These are phyloP conservation scores for Deroptyus accipitrinus DNA, from an alignment of 2,113 vertebrate species.

Conservation along the genomic window DNA sequence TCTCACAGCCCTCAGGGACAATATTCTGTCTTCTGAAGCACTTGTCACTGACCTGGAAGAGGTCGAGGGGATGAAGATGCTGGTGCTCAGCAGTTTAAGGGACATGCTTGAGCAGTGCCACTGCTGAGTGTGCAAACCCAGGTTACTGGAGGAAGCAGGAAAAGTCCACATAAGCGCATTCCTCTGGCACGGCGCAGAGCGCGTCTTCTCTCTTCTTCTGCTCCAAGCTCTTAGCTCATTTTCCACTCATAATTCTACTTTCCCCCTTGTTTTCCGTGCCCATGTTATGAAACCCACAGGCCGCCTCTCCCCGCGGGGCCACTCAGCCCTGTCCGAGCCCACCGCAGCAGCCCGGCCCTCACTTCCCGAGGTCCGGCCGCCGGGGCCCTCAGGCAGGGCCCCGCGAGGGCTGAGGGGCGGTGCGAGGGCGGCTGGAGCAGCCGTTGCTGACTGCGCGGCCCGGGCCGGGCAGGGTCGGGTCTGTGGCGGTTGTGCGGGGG, in stretches of 20 bases:
- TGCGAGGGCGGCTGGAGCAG: rapidly evolving
- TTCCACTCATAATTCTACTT: background rate
- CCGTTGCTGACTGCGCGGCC: background rate
- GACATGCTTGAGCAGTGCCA: background rate
- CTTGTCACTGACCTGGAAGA: background rate
- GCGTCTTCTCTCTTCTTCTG: background rate
- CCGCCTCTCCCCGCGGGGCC: rapidly evolving
- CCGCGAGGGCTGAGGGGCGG: rapidly evolving
- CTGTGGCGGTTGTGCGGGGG: rapidly evolving
- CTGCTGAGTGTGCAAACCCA: background rate
- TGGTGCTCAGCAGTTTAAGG: background rate
- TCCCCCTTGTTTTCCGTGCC: background rate
- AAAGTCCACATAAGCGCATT: background rate
- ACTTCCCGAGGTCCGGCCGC: rapidly evolving
- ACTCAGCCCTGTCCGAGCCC: background rate
- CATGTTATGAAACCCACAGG: background rate
- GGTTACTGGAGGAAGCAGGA: background rate
- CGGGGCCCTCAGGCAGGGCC: rapidly evolving
- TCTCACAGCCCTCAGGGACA: background rate
- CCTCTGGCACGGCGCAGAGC: background rate
- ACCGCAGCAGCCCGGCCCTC: rapidly evolving
- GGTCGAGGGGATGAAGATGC: background rate
- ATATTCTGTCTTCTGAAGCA: background rate
- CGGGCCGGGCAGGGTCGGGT: rapidly evolving
- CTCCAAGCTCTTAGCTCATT: background rate